These are phyloP conservation scores for Phthorimaea operculella DNA, from an alignment of 1,140 invertebrate species.

Conservation along the genomic window DNA sequence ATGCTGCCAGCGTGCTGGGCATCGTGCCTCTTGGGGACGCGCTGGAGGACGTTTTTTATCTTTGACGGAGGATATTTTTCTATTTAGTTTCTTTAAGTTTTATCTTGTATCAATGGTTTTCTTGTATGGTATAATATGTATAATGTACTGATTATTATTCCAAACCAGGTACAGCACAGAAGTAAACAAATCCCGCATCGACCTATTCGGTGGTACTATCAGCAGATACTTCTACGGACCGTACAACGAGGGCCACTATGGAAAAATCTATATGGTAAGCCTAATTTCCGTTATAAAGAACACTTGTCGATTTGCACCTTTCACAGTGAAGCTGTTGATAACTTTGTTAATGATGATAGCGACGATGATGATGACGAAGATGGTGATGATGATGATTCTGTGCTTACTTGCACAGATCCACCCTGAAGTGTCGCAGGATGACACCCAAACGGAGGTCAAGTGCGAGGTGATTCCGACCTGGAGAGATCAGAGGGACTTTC, in stretches of 20 bases:
- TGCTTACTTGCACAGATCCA: slow-evolving; percentile 8
- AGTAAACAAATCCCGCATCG: slow-evolving; percentile 77
- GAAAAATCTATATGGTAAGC: slow-evolving; percentile 16
- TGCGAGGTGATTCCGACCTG: background rate
- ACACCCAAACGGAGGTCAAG: background rate
- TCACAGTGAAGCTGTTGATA: too few species aligned
- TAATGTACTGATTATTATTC: background rate
- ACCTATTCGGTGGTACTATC: slow-evolving; percentile 91
- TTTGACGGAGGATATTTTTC: too few species aligned
- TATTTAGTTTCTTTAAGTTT: too few species aligned
- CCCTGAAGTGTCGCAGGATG: slow-evolving; percentile 3
- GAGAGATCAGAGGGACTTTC: background rate
- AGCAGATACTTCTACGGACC: slow-evolving; percentile 76
- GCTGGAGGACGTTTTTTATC: too few species aligned
- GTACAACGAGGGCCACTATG: background rate
- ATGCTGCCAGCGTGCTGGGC: too few species aligned
- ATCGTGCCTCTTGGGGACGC: too few species aligned
- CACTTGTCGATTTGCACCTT: too few species aligned
- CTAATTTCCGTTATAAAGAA: background rate
- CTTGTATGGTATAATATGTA: too few species aligned
- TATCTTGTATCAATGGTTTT: too few species aligned
- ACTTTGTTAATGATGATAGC: too few species aligned
- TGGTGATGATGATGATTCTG: too few species aligned
- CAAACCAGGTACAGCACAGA: slow-evolving; percentile 27
- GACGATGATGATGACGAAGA: too few species aligned